A percentile compares a stretch with the other conserved stretches of the same genome.
Conservation (phyloP, 2,888 invertebrate genomes). For the Macaria liturata region DNA sequence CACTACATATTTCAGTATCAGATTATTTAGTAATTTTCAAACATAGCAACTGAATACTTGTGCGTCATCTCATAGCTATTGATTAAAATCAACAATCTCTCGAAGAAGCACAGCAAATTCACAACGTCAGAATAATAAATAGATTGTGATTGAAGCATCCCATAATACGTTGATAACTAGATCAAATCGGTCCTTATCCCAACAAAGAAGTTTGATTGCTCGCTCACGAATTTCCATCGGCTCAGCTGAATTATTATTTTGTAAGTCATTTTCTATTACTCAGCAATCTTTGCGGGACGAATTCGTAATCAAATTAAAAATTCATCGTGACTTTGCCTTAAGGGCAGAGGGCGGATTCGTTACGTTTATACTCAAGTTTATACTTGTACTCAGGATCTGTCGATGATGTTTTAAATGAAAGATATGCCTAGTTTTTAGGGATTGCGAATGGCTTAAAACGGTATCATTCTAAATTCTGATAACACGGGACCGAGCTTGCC, state of each 20-base stretch:
- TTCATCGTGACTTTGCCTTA: constrained; percentile 48
- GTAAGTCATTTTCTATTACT: constrained; percentile 40
- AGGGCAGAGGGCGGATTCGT: constrained; percentile 25
- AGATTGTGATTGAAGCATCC: constrained; percentile 19
- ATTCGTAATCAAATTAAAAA: constrained; percentile 61
- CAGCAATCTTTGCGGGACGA: constrained; percentile 44
- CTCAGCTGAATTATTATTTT: constrained; percentile 24
- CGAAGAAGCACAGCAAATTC: constrained; percentile 1
- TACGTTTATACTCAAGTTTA: constrained; percentile 11
- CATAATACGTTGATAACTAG: constrained; percentile 23
- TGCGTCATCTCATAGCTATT: no score
- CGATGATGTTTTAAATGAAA: no score
- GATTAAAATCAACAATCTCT: no score
- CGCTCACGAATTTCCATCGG: constrained; percentile 11
- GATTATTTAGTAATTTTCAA: no score
- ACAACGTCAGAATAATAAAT: constrained; percentile 12
- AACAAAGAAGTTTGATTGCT: constrained; percentile 26
- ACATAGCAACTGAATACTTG: no score
- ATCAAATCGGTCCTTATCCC: constrained; percentile 14
- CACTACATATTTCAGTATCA: no score
- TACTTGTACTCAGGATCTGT: no score
- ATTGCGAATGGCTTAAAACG: no score
- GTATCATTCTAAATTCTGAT: no score
- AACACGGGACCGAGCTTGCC: no score
- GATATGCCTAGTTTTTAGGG: no score